Evolutionary conservation across 2,888 invertebrate species (phyloP), one percentile per base, ranked within the genome.

Genomic region (Metellina segmentata): DNA sequence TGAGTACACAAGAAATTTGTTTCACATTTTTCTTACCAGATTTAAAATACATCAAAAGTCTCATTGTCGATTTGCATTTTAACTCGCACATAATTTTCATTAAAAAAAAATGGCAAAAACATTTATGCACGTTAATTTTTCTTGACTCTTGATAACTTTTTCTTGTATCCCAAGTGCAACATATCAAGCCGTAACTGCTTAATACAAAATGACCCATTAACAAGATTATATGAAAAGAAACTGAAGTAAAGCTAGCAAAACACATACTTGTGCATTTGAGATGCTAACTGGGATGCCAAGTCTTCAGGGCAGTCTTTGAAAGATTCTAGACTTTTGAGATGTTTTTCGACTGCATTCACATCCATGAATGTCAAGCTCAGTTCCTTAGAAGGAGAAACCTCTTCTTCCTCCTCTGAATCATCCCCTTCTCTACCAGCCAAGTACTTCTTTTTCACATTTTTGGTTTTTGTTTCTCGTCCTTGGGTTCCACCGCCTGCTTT

Each of bases 401-500:
- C 97, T 93, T 97, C 97, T 85, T 96, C 96, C 5, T 97, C 97
- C 93, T 97, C 97, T 48, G 96, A 96, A 93, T 96, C 96, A 85
- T 96, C 86, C 8, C 34, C 96, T 51, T 83, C 87, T 75, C 96
- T 96, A 19, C 96, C 87, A 51, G 93, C 72, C 20, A 91, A 89
- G 93, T 94, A 93, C 93, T 96, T 96, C 95, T 98, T 99, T 94
- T 99, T 99, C 0, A 97, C 97, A 2, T 98, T 97, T 94, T 98
- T 98, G 0, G 98, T 98, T 96, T 98, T 99, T 0, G 98, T 98
- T 96, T 99, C 99, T 71, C 99, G 96, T 0, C 99, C 99, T 94
- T 98, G 98, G 13, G 97, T 96, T 0, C 98, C 98, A 19, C 98
- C 98, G 16, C 98, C 98, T 81, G 97, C 97, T 96, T 98, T 98